phyloP scores from a whole-genome alignment of 2,888 invertebrate genomes.

The Nemotelus pantherinus region DNA sequence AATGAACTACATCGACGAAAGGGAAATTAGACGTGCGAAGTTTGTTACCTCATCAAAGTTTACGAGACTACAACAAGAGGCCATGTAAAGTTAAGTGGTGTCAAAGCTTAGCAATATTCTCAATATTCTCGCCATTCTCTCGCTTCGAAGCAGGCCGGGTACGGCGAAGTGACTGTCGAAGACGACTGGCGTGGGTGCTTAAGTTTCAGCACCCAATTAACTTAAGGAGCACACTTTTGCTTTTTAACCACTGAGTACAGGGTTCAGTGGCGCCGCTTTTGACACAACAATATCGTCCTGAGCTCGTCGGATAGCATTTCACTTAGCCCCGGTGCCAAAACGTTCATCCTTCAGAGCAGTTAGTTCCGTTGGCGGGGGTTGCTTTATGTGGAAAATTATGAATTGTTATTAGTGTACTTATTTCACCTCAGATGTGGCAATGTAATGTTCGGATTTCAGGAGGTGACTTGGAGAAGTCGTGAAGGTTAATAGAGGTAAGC shows the following conservation, averaged over 20 bases:
- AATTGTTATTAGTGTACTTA: conserved; percentile 35
- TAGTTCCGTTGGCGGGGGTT: conserved; percentile 3
- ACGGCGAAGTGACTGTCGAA: too few relatives aligned
- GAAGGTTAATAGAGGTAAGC: background rate
- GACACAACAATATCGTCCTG: conserved; percentile 9
- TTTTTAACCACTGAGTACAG: background rate
- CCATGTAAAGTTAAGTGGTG: conserved; percentile 42
- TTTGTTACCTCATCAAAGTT: conserved; percentile 41
- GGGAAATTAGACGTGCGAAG: conserved; percentile 36
- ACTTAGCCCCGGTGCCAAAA: background rate
- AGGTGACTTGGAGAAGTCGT: background rate
- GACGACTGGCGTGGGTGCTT: too few relatives aligned
- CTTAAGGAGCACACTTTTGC: conserved; percentile 25
- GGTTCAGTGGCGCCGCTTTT: conserved; percentile 18
- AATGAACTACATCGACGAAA: background rate
- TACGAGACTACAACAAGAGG: conserved; percentile 38
- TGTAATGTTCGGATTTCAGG: conserved; percentile 8
- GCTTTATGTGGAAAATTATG: conserved; percentile 43
- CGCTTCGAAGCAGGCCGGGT: too few relatives aligned
- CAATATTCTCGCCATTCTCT: background rate
- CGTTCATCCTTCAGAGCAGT: background rate
- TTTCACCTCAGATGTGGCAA: conserved; percentile 31
- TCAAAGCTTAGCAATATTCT: conserved; percentile 8
- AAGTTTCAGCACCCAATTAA: conserved; percentile 24
- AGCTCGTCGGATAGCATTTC: conserved; percentile 1